phyloP scores from a whole-genome alignment of 2,888 invertebrate genomes.

The Mimas tiliae region DNA sequence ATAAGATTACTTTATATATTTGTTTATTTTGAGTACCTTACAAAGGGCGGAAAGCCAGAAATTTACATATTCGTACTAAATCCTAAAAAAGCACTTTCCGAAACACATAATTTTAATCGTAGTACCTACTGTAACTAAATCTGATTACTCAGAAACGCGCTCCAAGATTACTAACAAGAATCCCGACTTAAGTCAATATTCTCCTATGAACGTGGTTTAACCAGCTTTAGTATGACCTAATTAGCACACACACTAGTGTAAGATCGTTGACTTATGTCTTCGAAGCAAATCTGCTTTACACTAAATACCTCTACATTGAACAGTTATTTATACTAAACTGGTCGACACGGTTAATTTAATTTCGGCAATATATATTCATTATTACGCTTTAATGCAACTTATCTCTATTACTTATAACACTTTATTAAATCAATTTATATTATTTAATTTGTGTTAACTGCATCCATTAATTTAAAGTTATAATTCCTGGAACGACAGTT shows the following conservation, averaged over 20 bases:
- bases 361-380: neutral
- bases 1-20: no score
- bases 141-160: neutral
- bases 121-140: neutral
- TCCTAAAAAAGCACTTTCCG: no score
- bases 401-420: neutral
- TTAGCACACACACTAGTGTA: slow-evolving; percentile 3
- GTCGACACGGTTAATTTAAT: neutral
- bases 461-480: neutral
- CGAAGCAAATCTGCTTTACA: neutral
- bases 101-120: no score
- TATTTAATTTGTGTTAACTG: neutral
- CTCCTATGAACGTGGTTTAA: neutral
- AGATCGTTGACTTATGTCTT: slow-evolving; percentile 19
- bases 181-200: neutral
- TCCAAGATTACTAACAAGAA: neutral
- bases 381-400: neutral
- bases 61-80: no score
- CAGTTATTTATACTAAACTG: slow-evolving; percentile 13
- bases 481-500: neutral
- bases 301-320: neutral
- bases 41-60: no score
- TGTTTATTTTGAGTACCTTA: no score
- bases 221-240: slow-evolving; percentile 13
- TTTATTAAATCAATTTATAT: neutral